A percentile compares a stretch with the other conserved stretches of the same genome.
These are phyloP conservation scores for Gallinago nigripennis DNA, from an alignment of 2,797 vertebrate genomes.

Conservation along the genomic window DNA sequence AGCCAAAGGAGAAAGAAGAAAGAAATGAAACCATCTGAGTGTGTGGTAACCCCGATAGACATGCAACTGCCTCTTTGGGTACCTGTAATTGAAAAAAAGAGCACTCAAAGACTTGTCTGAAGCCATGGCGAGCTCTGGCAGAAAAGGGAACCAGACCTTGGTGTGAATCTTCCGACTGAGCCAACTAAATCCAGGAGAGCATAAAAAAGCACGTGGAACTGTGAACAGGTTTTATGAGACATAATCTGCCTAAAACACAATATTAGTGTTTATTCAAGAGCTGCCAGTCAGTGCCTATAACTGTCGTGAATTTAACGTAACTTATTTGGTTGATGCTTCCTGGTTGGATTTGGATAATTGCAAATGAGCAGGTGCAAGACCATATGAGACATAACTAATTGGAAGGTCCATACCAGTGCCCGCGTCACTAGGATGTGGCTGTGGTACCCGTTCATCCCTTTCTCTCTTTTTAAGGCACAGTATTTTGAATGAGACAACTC, in stretches of 20 bases:
- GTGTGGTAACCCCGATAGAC: neutral
- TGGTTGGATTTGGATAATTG: neutral
- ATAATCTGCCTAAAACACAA: neutral
- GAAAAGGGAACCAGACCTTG: neutral
- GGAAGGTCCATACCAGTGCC: neutral
- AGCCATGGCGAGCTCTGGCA: neutral
- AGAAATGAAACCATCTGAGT: neutral
- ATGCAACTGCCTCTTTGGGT: neutral
- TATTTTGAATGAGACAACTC: neutral
- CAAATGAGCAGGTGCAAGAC: neutral
- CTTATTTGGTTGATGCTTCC: neutral
- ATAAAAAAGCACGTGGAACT: neutral
- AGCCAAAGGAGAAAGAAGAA: neutral
- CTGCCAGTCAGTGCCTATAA: neutral
- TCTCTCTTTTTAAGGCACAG: neutral
- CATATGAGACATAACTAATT: neutral
- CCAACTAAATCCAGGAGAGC: neutral
- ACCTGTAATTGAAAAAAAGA: neutral
- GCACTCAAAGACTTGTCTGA: neutral
- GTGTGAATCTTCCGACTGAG: rapidly evolving
- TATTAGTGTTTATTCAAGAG: neutral
- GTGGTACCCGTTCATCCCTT: neutral
- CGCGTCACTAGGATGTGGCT: rapidly evolving
- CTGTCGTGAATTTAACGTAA: neutral
- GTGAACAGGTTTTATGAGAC: neutral